These are phyloP conservation scores for Hyposoter dolosus DNA, from an alignment of 2,888 invertebrate genomes.

Conservation along the genomic window DNA sequence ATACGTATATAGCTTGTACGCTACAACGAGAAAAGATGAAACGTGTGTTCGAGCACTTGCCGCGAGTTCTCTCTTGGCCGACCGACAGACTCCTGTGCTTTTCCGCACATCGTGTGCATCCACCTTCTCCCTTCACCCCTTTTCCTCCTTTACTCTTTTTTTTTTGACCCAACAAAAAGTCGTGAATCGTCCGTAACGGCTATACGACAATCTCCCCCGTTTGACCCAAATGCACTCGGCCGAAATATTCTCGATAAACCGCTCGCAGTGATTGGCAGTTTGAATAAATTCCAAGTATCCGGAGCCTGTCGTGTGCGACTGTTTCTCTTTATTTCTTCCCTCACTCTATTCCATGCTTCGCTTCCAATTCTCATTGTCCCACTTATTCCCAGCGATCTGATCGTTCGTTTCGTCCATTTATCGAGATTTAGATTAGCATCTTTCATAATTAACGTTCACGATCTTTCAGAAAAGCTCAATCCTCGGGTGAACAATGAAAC, in stretches of 20 bases:
- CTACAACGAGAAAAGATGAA: conserved; percentile 61
- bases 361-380: background rate
- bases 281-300: conserved; percentile 22
- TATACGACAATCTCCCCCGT: conserved; percentile 43
- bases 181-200: conserved; percentile 59
- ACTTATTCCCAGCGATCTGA: background rate
- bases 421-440: background rate
- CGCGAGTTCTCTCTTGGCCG: conserved; percentile 14
- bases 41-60: conserved; percentile 33
- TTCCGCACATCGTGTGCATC: conserved; percentile 33
- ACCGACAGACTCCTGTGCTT: conserved; percentile 54
- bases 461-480: background rate
- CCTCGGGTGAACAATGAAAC: background rate
- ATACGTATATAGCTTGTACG: conserved; percentile 1
- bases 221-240: conserved; percentile 64
- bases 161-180: conserved; percentile 49
- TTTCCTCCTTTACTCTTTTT: conserved; percentile 14
- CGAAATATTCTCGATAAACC: conserved; percentile 40
- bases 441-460: background rate
- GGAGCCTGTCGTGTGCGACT: background rate
- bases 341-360: background rate
- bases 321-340: background rate
- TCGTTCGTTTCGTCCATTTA: background rate
- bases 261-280: conserved; percentile 52
- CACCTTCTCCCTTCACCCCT: conserved; percentile 16